Conservation (phyloP, 2,888 invertebrate genomes). For the Ernsta delagoae region DNA sequence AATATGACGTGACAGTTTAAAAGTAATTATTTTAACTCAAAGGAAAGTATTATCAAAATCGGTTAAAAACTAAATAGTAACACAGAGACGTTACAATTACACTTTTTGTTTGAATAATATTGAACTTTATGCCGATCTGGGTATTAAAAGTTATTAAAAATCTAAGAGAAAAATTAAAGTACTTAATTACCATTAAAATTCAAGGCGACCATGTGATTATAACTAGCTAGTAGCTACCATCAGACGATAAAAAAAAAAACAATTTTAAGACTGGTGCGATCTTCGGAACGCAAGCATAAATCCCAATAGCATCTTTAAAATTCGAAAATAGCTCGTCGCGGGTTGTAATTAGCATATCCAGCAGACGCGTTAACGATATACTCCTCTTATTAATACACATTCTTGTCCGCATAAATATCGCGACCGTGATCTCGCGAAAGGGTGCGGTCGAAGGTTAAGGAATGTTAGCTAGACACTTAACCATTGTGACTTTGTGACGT, state of each 20-base stretch:
- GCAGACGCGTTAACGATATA: constrained; percentile 50
- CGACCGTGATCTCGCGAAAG: constrained; percentile 41
- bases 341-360: constrained; percentile 53
- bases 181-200: not conserved
- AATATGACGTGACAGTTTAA: too few relatives aligned
- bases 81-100: too few relatives aligned
- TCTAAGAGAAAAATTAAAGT: too few relatives aligned
- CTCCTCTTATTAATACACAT: constrained; percentile 52
- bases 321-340: constrained; percentile 45
- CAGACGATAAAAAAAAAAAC: constrained; percentile 43
- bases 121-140: too few relatives aligned
- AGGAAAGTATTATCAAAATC: too few relatives aligned
- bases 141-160: too few relatives aligned
- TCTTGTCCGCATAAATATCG: constrained; percentile 49
- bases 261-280: constrained; percentile 41
- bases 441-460: constrained; percentile 44
- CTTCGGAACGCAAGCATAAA: constrained; percentile 48
- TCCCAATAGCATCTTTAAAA: constrained; percentile 46
- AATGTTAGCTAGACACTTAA: constrained; percentile 35
- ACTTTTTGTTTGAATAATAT: too few relatives aligned
- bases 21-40: too few relatives aligned
- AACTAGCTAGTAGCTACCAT: constrained; percentile 17
- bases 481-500: constrained; percentile 1
- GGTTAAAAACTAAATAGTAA: too few relatives aligned
- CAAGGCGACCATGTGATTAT: not conserved